A percentile compares a stretch with the other conserved stretches of the same genome.
Evolutionary conservation across 1,140 invertebrate genomes (phyloP).

Genomic region (Palaemon carinicauda): DNA sequence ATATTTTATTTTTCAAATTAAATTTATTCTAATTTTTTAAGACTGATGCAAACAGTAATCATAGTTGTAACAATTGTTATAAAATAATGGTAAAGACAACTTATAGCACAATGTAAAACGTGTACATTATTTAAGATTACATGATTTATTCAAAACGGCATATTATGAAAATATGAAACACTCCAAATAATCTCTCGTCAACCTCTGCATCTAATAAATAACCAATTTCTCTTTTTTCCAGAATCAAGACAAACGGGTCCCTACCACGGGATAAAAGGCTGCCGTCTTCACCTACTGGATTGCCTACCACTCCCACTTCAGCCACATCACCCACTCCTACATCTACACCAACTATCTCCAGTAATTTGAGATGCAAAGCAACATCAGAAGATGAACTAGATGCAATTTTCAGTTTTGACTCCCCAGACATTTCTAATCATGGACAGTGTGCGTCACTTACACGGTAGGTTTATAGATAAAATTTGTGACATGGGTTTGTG

Average conservation of each 20-base stretch:
- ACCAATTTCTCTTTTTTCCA: conserved; percentile 62
- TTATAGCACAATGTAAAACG: too few species aligned
- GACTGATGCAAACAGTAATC: too few species aligned
- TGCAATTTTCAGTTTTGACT: conserved; percentile 41
- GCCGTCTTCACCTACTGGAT: conserved; percentile 61
- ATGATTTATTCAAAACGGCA: too few species aligned
- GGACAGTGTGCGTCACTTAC: conserved; percentile 12
- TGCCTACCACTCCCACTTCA: background rate
- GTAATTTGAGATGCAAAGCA: background rate
- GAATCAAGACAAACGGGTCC: conserved; percentile 89
- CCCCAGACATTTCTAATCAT: background rate
- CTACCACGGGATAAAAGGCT: conserved; percentile 78
- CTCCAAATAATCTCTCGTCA: too few species aligned
- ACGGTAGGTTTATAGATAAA: background rate
- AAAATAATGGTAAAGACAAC: too few species aligned
- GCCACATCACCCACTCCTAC: background rate
- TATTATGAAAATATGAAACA: too few species aligned
- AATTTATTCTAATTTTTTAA: too few species aligned
- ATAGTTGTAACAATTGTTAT: too few species aligned
- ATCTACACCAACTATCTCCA: background rate
- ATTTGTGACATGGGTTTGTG: background rate
- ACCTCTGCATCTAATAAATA: too few species aligned
- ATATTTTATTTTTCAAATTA: too few species aligned
- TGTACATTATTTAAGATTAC: too few species aligned
- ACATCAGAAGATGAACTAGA: conserved; percentile 37